phyloP scores from a whole-genome alignment of 2,888 invertebrate genomes.

The Augiades crinisus region DNA sequence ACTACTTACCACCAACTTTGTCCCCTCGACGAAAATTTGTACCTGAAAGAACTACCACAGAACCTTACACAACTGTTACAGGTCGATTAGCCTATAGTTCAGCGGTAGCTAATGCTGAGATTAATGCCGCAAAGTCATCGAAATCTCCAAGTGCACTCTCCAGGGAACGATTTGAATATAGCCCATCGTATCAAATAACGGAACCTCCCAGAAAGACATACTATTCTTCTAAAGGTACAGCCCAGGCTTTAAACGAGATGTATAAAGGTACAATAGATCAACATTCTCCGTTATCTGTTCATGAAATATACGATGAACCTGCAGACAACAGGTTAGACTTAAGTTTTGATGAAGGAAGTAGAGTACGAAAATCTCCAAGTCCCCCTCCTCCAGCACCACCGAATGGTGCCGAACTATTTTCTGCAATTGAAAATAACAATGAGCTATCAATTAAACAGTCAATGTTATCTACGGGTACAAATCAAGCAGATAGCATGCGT shows the following conservation, averaged over 20 bases:
- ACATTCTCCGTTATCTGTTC: constrained; percentile 83
- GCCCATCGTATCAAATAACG: constrained; percentile 74
- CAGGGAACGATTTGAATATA: constrained; percentile 81
- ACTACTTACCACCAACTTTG: constrained; percentile 79
- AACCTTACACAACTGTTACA: constrained; percentile 84
- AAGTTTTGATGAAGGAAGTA: constrained; percentile 71
- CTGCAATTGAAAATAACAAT: constrained; percentile 64
- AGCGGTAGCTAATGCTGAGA: constrained; percentile 84
- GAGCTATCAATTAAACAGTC: constrained; percentile 48
- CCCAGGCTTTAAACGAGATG: constrained; percentile 73
- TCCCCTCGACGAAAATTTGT: constrained; percentile 82
- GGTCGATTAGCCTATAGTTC: constrained; percentile 85
- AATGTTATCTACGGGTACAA: constrained; percentile 56
- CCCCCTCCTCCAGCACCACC: constrained; percentile 92
- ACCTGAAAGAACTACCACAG: constrained; percentile 80
- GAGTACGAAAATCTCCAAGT: constrained; percentile 82
- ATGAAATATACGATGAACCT: constrained; percentile 83
- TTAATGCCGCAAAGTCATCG: constrained; percentile 71
- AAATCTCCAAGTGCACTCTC: constrained; percentile 78
- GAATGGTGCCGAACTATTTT: constrained; percentile 80
- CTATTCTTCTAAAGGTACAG: constrained; percentile 60
- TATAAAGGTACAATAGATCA: constrained; percentile 77
- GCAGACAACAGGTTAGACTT: constrained; percentile 68
- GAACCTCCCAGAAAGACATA: constrained; percentile 62
- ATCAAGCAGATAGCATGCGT: constrained; percentile 72